A percentile compares a stretch with the other conserved stretches of the same genome.
phyloP scores from a whole-genome alignment of 2,113 vertebrate genomes.

The Hassar affinis region DNA sequence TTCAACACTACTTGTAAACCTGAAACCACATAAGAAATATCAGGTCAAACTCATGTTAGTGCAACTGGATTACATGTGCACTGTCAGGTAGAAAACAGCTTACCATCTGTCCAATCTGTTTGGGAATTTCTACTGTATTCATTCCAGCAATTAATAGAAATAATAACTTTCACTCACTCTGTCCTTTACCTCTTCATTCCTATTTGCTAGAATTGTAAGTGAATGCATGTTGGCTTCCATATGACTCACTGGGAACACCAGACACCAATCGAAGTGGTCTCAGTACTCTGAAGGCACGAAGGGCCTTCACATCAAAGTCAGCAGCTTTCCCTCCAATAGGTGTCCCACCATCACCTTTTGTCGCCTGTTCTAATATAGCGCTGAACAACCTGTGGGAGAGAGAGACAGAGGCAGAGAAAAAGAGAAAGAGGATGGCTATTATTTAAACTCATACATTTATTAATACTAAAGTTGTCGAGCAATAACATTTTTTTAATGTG shows the following conservation, averaged over 20 bases:
- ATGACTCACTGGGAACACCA: conserved; percentile 95
- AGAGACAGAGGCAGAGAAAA: conserved; percentile 35
- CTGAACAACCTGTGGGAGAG: conserved; percentile 88
- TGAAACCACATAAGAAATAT: conserved; percentile 58
- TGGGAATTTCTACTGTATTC: background rate
- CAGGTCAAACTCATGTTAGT: background rate
- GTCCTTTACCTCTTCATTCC: background rate
- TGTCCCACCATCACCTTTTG: conserved; percentile 90
- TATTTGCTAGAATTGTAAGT: background rate
- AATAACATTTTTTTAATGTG: no score
- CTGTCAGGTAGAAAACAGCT: background rate
- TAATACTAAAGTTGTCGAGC: no score
- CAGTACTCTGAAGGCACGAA: conserved; percentile 94
- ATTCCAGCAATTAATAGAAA: background rate
- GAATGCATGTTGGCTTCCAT: conserved; percentile 3
- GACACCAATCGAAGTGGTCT: conserved; percentile 93
- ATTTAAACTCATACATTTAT: background rate
- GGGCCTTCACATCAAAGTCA: conserved; percentile 95
- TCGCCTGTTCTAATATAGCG: conserved; percentile 99
- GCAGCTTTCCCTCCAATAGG: conserved; percentile 95
- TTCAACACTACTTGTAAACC: conserved; percentile 99
- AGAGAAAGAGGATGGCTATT: background rate
- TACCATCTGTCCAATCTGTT: background rate
- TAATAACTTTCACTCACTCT: background rate
- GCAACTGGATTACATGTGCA: background rate